Evolutionary conservation across 1,140 invertebrate species (phyloP), one percentile per base, ranked within the genome.

Genomic region (Polypedilum pembai): DNA sequence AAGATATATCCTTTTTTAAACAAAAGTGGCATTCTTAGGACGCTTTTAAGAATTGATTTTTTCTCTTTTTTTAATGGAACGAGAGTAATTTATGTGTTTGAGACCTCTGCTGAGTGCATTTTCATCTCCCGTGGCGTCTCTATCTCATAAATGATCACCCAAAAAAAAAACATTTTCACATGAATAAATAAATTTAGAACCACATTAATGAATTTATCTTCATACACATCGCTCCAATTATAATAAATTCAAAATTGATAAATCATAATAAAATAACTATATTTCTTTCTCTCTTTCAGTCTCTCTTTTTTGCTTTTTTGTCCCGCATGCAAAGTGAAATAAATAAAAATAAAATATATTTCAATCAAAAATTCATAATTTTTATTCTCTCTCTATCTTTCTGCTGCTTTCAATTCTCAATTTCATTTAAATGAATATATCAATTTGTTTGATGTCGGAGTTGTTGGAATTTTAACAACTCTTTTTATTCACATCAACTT

Each of bases 381-480:
- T 56, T 56, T 56, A 10, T 56, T 56, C n/a, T n/a, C n/a, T 56
- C 15, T 56, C 4, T 56, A 10, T 45, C 15, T 10, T 3, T 45
- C 1, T 45, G 15, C 15, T 56, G 45, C 12, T n/a, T 56, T 12
- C 12, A 15, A 56, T 8, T n/a, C n/a, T n/a, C 12, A 56, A n/a
- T 56, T 56, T 12, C 12, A n/a, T 56, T n/a, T 56, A n/a, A n/a
- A 56, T 56, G 45, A 56, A 56, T 56, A 56, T 56, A 56, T 56
- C 45, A 56, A 56, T 56, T 56, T 56, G 45, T 56, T 56, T 56
- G 45, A 56, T 56, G 45, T 56, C 45, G 45, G n/a, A 33, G 24
- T 33, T 56, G 45, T 20, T 69, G 65, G 65, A 69, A 69, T 69
- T 69, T 69, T 69, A 69, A 69, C 65, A 69, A 69, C 65, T 69